phyloP scores from a whole-genome alignment of 2,113 vertebrate species.

The Nansenia antarctica region DNA sequence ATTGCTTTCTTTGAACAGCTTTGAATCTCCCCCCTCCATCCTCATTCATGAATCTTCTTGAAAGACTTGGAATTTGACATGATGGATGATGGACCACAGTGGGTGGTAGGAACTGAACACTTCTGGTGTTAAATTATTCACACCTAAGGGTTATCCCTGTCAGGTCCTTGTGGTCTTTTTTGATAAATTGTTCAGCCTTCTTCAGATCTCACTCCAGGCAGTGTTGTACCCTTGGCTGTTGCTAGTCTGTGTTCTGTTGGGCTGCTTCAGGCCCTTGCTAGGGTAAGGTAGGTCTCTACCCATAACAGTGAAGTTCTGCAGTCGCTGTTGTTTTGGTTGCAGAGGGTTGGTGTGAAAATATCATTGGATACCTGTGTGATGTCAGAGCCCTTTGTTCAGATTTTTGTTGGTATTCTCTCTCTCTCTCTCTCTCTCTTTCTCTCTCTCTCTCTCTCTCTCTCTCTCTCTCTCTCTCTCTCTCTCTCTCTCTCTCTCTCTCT shows the following conservation, averaged over 20 bases:
- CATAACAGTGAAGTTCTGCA: background rate
- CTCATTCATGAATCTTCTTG: conserved; percentile 61
- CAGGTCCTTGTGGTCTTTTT: background rate
- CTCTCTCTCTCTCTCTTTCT: conserved; percentile 26
- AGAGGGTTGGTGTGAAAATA: conserved; percentile 18
- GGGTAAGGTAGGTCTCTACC: background rate
- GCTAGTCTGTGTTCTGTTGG: background rate
- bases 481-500: conserved; percentile 16
- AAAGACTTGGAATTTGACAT: conserved; percentile 60
- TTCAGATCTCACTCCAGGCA: background rate
- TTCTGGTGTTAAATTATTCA: background rate
- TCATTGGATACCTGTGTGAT: conserved; percentile 46
- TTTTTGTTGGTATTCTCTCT: conserved; percentile 5
- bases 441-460: conserved; percentile 12
- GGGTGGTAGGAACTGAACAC: background rate
- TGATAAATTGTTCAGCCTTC: background rate
- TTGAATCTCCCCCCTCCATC: conserved; percentile 58
- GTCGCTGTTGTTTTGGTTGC: conserved; percentile 9
- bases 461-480: background rate
- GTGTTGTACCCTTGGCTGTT: background rate
- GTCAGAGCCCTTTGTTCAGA: background rate
- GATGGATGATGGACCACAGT: conserved; percentile 50
- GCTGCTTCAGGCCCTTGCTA: conserved; percentile 1
- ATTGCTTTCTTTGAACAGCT: conserved; percentile 64
- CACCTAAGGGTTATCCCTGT: too few relatives aligned